A percentile compares a stretch with the other conserved stretches of the same genome.
Conservation (phyloP, 30 jellyfish, hydroid and myxozoan species). For the Morbakka virulenta region DNA sequence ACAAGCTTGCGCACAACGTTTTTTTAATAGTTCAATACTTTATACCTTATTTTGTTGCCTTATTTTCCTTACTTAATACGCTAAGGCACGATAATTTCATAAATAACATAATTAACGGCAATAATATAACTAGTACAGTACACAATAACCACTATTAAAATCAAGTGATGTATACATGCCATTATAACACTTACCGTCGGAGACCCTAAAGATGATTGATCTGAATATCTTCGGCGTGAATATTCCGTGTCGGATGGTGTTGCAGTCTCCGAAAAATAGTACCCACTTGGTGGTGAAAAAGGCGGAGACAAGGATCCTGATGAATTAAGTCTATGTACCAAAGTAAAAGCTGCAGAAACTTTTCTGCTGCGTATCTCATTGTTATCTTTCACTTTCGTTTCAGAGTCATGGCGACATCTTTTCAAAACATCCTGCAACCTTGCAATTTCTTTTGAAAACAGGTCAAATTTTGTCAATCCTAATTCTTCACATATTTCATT, state of each 20-base stretch:
- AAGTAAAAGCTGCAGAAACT: conserved; percentile 68
- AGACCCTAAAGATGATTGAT: too few relatives aligned
- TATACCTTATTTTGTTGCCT: too few relatives aligned
- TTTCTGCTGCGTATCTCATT: conserved; percentile 32
- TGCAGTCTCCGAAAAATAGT: neutral
- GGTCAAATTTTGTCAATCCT: conserved; percentile 77
- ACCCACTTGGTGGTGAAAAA: neutral
- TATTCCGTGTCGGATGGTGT: neutral
- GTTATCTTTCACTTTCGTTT: conserved; percentile 54
- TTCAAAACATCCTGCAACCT: conserved; percentile 59
- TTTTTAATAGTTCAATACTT: too few relatives aligned
- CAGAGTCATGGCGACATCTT: conserved; percentile 59
- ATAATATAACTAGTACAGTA: too few relatives aligned
- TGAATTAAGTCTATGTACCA: conserved; percentile 56
- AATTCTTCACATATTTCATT: conserved; percentile 76
- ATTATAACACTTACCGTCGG: too few relatives aligned
- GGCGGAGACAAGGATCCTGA: neutral
- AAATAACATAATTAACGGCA: too few relatives aligned
- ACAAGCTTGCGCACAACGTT: too few relatives aligned
- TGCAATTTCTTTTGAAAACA: conserved; percentile 63
- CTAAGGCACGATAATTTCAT: too few relatives aligned
- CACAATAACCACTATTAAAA: too few relatives aligned
- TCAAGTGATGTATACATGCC: too few relatives aligned
- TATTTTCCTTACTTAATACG: too few relatives aligned
- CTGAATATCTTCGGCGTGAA: neutral